Evolutionary conservation across 2,113 vertebrate species (phyloP).

Genomic region (Nasalis larvatus): DNA sequence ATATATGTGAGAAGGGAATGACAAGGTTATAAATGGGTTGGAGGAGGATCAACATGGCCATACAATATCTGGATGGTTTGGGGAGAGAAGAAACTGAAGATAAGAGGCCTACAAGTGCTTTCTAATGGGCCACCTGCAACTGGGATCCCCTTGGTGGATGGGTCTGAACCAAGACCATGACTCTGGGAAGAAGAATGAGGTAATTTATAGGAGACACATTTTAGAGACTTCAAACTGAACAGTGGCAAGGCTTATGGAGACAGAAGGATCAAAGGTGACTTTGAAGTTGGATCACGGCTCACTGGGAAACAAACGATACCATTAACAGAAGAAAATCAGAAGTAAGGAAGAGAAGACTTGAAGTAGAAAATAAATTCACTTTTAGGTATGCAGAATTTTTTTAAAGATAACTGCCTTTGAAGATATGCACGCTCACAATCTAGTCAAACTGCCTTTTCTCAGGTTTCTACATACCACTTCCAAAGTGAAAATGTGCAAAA

Average conservation of each 20-base stretch:
- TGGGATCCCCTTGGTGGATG: background rate
- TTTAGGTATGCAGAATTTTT: background rate
- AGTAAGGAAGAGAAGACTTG: background rate
- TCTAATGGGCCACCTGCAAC: background rate
- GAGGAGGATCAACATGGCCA: background rate
- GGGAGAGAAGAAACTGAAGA: background rate
- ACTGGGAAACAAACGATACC: background rate
- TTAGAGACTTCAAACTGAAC: background rate
- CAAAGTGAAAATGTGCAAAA: constrained; percentile 38
- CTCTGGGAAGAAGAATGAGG: background rate
- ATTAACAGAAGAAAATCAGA: background rate
- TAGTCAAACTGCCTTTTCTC: background rate
- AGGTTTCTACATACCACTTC: background rate
- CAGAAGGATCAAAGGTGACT: background rate
- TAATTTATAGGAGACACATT: background rate
- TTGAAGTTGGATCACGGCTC: background rate
- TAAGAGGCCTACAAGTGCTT: background rate
- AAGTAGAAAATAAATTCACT: background rate
- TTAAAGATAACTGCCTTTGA: too few relatives aligned
- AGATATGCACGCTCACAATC: background rate
- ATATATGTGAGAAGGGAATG: background rate
- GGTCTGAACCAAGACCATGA: background rate
- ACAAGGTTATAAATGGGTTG: background rate
- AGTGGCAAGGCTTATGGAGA: background rate
- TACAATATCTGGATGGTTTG: background rate